A percentile compares a stretch with the other conserved stretches of the same genome.
Evolutionary conservation across 2,113 vertebrate genomes (phyloP).

Genomic region (Perccottus glenii): DNA sequence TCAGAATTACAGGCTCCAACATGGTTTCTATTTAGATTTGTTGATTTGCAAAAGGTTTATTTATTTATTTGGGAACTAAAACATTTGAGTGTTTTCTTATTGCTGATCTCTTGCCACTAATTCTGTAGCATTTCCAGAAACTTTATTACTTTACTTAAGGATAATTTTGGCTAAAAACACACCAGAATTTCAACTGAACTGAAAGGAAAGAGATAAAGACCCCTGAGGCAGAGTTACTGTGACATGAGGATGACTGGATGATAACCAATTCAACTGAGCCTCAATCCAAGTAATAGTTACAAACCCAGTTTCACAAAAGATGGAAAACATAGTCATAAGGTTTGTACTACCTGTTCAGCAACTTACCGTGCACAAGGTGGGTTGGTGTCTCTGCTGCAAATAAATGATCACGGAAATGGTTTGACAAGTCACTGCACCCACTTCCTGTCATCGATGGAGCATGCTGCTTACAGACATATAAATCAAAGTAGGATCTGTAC

Average conservation of each 20-base stretch:
- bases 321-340: not conserved
- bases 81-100: too few relatives aligned
- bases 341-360: not conserved
- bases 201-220: not conserved
- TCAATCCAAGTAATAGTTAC: not conserved
- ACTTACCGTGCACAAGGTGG: not conserved
- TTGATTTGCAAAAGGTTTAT: too few relatives aligned
- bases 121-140: too few relatives aligned
- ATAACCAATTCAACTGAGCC: not conserved
- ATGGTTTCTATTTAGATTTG: not conserved
- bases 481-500: not conserved
- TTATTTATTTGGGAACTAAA: too few relatives aligned
- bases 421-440: constrained; percentile 28
- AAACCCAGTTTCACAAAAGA: not conserved
- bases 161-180: too few relatives aligned
- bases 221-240: not conserved
- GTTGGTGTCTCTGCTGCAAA: constrained; percentile 13
- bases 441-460: constrained; percentile 55
- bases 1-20: not conserved
- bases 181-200: not conserved
- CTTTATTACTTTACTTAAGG: too few relatives aligned
- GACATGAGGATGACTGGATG: not conserved
- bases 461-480: not conserved
- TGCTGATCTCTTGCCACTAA: too few relatives aligned
- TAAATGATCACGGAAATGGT: constrained; percentile 48